Evolutionary conservation across 2,113 vertebrate species (phyloP).

Genomic region (Tympanuchus pallidicinctus): DNA sequence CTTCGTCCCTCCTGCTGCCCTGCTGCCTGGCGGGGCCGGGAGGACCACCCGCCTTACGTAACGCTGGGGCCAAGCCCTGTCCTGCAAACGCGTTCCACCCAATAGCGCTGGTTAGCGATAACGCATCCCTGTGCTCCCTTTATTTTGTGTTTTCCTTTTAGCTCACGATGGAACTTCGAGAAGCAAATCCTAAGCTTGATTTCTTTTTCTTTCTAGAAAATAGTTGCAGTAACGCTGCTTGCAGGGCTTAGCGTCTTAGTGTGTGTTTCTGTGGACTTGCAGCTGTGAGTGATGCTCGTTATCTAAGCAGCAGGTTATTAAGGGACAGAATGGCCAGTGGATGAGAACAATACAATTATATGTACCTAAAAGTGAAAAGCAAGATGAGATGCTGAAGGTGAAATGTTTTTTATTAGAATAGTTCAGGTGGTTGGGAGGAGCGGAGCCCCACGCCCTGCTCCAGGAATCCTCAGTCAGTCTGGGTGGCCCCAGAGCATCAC

Average conservation of each 20-base stretch:
- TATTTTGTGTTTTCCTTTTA: background rate
- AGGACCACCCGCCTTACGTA: background rate
- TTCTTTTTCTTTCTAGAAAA: background rate
- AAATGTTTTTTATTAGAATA: background rate
- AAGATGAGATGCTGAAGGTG: background rate
- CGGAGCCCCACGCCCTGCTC: background rate
- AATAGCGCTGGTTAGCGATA: background rate
- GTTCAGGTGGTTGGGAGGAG: background rate
- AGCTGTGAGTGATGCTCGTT: background rate
- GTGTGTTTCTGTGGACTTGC: background rate
- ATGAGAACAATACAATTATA: background rate
- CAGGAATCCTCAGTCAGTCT: background rate
- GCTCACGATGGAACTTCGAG: background rate
- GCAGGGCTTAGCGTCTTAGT: fast-evolving
- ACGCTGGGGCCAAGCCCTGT: background rate
- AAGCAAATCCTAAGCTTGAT: background rate
- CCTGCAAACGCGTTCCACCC: too few relatives aligned
- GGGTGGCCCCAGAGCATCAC: background rate
- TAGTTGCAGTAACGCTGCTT: background rate
- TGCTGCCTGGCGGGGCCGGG: background rate
- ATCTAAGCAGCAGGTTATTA: background rate
- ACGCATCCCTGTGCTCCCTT: background rate
- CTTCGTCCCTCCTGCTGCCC: background rate
- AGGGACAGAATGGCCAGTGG: background rate
- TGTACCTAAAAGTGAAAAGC: background rate